phyloP scores from a whole-genome alignment of 2,888 invertebrate genomes.

The Nineta flava region DNA sequence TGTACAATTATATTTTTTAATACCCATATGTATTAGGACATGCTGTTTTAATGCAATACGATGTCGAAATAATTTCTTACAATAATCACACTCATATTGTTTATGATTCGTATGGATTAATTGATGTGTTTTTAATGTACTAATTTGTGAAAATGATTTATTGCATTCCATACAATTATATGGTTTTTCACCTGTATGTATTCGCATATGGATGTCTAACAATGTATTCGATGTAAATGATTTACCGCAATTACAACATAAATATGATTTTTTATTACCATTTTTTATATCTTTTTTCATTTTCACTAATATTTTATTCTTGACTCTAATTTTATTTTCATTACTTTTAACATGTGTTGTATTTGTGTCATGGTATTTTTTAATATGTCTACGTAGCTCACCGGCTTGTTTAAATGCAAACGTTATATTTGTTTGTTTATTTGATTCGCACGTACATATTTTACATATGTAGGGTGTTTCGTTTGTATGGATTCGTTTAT shows the following conservation, averaged over 20 bases:
- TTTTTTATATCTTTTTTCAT: neutral
- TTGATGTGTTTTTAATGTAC: constrained; percentile 4
- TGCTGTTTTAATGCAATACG: constrained; percentile 7
- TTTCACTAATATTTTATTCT: neutral
- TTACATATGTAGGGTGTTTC: constrained; percentile 9
- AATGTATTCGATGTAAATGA: constrained; percentile 3
- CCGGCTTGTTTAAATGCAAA: constrained; percentile 9
- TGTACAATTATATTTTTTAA: constrained; percentile 2
- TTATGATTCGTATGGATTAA: constrained; percentile 5
- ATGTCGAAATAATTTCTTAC: constrained; percentile 5
- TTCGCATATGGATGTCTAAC: constrained; percentile 4
- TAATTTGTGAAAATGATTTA: constrained; percentile 5
- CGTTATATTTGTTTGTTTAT: neutral
- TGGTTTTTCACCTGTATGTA: constrained; percentile 6
- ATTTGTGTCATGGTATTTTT: constrained; percentile 1
- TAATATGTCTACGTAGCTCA: constrained; percentile 3
- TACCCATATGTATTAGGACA: constrained; percentile 4
- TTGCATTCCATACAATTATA: constrained; percentile 2
- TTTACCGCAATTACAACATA: constrained; percentile 5
- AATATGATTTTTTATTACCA: neutral
- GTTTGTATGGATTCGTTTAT: constrained; percentile 4
- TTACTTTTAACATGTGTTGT: neutral
- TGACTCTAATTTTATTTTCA: neutral
- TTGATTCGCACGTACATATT: constrained; percentile 4
- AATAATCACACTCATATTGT: constrained; percentile 3